Evolutionary conservation across 1,140 invertebrate genomes (phyloP).

Genomic region (Drosophila malerkotliana): DNA sequence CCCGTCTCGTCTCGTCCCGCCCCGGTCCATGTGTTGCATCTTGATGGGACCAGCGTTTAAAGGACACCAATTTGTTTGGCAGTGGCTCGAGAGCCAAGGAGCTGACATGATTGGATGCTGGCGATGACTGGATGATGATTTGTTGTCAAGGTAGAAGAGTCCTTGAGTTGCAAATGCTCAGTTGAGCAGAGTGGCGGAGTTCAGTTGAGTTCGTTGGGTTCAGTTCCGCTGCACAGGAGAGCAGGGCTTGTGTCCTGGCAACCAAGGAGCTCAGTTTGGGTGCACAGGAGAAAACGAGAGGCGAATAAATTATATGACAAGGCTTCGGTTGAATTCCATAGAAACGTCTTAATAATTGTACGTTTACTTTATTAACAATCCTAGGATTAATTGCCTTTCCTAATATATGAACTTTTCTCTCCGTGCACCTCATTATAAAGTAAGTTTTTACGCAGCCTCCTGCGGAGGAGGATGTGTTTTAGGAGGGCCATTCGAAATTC

Average conservation of each 20-base stretch:
- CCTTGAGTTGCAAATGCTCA: conserved; percentile 25
- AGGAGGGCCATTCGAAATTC: conserved; percentile 73
- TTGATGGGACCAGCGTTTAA: conserved; percentile 47
- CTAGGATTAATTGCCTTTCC: not conserved
- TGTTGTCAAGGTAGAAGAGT: conserved; percentile 52
- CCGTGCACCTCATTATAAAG: conserved; percentile 54
- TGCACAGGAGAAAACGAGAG: conserved; percentile 1
- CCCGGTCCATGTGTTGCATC: conserved; percentile 37
- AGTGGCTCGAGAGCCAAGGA: conserved; percentile 21
- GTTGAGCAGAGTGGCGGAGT: conserved; percentile 30
- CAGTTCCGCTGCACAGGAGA: conserved; percentile 33
- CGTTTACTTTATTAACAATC: no score
- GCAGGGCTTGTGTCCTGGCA: conserved; percentile 54
- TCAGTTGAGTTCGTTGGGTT: conserved; percentile 42
- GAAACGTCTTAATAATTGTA: no score
- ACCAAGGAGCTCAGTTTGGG: conserved; percentile 36
- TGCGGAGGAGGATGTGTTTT: conserved; percentile 49
- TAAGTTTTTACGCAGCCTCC: conserved; percentile 57
- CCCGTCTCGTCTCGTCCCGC: not conserved
- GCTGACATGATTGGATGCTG: conserved; percentile 55
- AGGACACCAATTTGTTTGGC: conserved; percentile 45
- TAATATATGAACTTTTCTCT: not conserved
- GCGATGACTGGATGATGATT: conserved; percentile 50
- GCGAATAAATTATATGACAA: not conserved
- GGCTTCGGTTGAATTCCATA: no score